Evolutionary conservation across 2,888 invertebrate species (phyloP).

Genomic region (Drosophila mimetica): DNA sequence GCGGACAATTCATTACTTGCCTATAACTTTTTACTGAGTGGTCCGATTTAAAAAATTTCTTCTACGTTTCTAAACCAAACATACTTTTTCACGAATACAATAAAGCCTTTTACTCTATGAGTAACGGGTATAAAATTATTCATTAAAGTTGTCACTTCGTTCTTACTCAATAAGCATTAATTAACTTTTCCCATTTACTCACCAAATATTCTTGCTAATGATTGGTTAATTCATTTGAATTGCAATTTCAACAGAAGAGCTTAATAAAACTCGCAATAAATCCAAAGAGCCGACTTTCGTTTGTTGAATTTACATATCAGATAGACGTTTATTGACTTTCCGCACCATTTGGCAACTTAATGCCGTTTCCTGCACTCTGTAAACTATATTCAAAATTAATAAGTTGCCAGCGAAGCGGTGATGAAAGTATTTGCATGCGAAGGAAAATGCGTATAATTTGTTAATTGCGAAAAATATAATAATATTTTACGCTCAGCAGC

Average conservation of each 20-base stretch:
- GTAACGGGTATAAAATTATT: no score
- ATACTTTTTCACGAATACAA: no score
- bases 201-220: background rate
- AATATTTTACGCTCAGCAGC: constrained; percentile 28
- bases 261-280: constrained; percentile 19
- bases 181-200: background rate
- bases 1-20: no score
- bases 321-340: constrained; percentile 45
- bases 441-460: constrained; percentile 24
- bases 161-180: background rate
- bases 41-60: no score
- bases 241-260: constrained; percentile 11
- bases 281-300: constrained; percentile 2
- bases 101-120: no score
- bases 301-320: constrained; percentile 37
- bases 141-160: background rate
- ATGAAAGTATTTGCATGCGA: background rate
- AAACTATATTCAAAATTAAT: constrained; percentile 38
- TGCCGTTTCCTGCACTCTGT: constrained; percentile 33
- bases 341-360: constrained; percentile 46
- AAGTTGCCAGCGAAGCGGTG: constrained; percentile 9
- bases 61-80: no score
- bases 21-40: no score
- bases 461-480: constrained; percentile 42
- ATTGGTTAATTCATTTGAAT: constrained; percentile 11